Percentiles rank a stretch among this genome's conserved stretches.
phyloP scores from a whole-genome alignment of 2,797 vertebrate species.

The Sciurus carolinensis region DNA sequence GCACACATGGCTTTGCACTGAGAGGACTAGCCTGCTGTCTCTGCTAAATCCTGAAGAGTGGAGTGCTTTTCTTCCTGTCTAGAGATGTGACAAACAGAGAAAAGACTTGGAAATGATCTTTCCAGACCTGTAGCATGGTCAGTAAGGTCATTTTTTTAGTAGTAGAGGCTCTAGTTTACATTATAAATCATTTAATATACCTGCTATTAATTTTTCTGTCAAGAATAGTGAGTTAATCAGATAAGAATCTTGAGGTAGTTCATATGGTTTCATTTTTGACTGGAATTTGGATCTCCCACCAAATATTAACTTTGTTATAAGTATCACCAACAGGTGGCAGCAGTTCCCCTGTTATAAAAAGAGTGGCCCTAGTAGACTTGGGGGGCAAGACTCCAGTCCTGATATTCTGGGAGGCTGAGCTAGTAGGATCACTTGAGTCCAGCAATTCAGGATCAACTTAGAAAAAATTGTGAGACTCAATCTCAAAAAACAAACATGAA shows the following conservation, averaged over 20 bases:
- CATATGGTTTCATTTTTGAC: background rate
- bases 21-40: background rate
- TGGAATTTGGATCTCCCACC: background rate
- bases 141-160: slow-evolving; percentile 10
- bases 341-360: slow-evolving; percentile 51
- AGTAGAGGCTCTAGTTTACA: slow-evolving; percentile 54
- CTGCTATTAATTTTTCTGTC: background rate
- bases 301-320: slow-evolving; percentile 32
- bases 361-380: background rate
- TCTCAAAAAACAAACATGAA: slow-evolving; percentile 31
- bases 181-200: slow-evolving; percentile 44
- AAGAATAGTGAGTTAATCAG: slow-evolving; percentile 45
- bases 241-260: slow-evolving; percentile 7
- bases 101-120: background rate
- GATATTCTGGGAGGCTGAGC: background rate
- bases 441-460: background rate
- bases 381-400: background rate
- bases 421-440: background rate
- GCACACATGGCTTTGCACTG: background rate
- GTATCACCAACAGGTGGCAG: slow-evolving; percentile 77
- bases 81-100: background rate
- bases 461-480: background rate
- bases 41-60: background rate
- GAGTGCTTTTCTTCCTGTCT: background rate
- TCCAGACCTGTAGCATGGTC: background rate